These are phyloP conservation scores for Lineus longissimus DNA, from an alignment of 1,140 invertebrate genomes.

Conservation along the genomic window DNA sequence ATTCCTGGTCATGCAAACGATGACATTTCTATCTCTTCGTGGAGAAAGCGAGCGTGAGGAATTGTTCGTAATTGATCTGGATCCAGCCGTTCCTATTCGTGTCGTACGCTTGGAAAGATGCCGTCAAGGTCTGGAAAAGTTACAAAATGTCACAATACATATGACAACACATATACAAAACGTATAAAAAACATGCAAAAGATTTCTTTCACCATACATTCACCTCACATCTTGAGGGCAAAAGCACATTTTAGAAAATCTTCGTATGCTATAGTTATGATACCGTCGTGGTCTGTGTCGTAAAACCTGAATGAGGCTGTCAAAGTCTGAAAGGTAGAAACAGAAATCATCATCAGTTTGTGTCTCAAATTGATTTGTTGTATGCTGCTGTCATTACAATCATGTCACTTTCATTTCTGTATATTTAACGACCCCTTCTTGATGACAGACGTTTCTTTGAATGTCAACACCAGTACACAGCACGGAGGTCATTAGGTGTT, in stretches of 20 bases:
- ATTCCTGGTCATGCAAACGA: no score
- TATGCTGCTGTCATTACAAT: no score
- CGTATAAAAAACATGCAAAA: background rate
- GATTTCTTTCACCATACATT: no score
- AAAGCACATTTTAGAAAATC: constrained; percentile 96
- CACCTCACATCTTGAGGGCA: constrained; percentile 66
- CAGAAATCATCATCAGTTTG: constrained; percentile 11
- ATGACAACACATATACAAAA: background rate
- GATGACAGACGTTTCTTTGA: no score
- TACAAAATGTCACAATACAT: background rate
- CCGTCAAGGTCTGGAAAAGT: constrained; percentile 78
- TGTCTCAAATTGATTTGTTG: background rate
- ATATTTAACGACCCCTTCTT: no score
- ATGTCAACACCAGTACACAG: no score
- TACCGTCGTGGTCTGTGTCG: constrained; percentile 91
- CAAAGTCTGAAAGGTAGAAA: constrained; percentile 71
- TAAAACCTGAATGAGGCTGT: constrained; percentile 82
- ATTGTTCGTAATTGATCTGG: constrained; percentile 95
- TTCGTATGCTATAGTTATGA: constrained; percentile 95
- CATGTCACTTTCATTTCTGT: no score
- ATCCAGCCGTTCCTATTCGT: constrained; percentile 93
- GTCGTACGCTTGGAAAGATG: constrained; percentile 83
- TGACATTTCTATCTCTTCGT: constrained; percentile 64
- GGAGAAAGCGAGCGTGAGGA: constrained; percentile 91
- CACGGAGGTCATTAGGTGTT: no score